Evolutionary conservation across 2,888 invertebrate species (phyloP).

Genomic region (Melitaea athalia): DNA sequence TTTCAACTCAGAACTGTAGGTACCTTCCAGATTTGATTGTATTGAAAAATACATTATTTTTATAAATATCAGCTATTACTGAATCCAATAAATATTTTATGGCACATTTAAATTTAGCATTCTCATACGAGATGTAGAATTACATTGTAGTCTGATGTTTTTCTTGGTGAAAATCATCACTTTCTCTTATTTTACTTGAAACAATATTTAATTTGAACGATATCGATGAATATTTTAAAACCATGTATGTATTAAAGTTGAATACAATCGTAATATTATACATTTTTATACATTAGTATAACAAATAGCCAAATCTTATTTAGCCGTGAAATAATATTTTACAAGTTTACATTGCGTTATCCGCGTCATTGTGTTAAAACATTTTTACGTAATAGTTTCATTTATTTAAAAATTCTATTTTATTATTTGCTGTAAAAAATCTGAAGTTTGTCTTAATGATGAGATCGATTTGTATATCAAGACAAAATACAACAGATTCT

Average conservation of each 20-base stretch:
- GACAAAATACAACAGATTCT: conserved; percentile 6
- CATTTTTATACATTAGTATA: conserved; percentile 4
- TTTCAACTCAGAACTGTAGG: too few relatives aligned
- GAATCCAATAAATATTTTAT: neutral
- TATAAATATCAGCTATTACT: neutral
- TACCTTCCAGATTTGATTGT: neutral
- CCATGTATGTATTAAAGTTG: neutral
- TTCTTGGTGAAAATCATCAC: neutral
- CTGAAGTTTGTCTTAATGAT: conserved; percentile 8
- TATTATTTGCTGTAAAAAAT: too few relatives aligned
- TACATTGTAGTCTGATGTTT: too few relatives aligned
- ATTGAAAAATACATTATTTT: conserved; percentile 3
- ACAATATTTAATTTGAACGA: too few relatives aligned
- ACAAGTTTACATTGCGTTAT: neutral
- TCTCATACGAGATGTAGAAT: neutral
- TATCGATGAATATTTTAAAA: neutral
- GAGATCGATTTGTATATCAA: conserved; percentile 24
- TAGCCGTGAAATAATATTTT: neutral
- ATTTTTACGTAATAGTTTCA: neutral
- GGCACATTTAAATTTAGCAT: neutral
- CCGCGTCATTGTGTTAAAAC: neutral
- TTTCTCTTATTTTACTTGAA: neutral
- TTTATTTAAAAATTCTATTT: too few relatives aligned
- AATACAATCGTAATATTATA: neutral
- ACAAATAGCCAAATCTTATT: conserved; percentile 1